Evolutionary conservation across 2,888 invertebrate genomes (phyloP), one percentile per base, ranked within the genome.

Genomic region (Drosophila merina): DNA sequence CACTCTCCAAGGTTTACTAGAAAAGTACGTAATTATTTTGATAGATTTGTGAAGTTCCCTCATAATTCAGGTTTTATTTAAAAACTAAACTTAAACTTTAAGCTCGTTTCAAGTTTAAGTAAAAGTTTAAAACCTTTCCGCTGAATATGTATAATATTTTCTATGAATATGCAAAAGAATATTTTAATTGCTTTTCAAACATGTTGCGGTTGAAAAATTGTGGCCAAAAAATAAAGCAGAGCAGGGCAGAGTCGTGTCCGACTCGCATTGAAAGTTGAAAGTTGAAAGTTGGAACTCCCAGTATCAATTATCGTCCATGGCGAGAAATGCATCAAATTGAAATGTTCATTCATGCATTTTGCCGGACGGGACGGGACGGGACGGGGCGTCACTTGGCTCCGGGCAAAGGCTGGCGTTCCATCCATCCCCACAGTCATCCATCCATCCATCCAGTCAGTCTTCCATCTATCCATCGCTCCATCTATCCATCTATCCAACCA

Each of bases 261-360:
- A 4, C 33, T 5, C 10, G 36, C 6, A 36, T 36, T 36, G 36
- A 6, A n/a, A 36, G 36, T 36, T 36, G 36, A 5, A 36, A 36
- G 36, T 36, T 36, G 36, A 6, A 36, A 36, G n/a, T 10, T 10
- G n/a, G 14, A 45, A 51, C 38, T 40, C 14, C 31, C 30, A 49
- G 64, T 47, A 66, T 59, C 71, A 68, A 68, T 68, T 71, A 70
- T 68, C 58, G 48, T 57, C 70, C 70, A 51, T 70, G 59, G 51
- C 58, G 54, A 54, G 48, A 75, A 75, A 71, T 76, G 66, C 78
- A 77, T 66, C 49, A 57, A 45, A 42, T 64, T 59, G 30, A 77
- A 81, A 64, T 71, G 66, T 71, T 74, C 51, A 75, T 68, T 74
- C 63, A 62, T 57, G 60, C 76, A 69, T 77, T 70, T 36, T 66